These are phyloP conservation scores for Leucophenga varia DNA, from an alignment of 1,140 invertebrate species.

Conservation along the genomic window DNA sequence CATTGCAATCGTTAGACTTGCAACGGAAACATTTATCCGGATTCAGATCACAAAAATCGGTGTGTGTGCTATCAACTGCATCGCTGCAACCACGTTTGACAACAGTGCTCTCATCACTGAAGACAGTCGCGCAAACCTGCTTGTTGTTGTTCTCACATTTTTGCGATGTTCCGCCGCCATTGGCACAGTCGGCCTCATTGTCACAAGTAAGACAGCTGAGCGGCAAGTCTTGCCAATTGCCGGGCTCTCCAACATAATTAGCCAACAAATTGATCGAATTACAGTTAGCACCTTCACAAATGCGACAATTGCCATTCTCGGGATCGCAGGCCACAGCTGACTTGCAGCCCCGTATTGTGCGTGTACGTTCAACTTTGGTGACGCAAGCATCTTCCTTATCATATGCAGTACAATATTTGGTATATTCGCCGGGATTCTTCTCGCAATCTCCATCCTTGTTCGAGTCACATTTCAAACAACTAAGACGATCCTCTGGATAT, in stretches of 20 bases:
- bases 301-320: conserved; percentile 26
- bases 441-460: conserved; percentile 23
- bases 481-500: conserved; percentile 31
- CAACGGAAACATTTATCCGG: conserved; percentile 28
- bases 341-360: conserved; percentile 36
- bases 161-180: not conserved
- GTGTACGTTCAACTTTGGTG: conserved; percentile 25
- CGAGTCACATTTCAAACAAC: conserved; percentile 44
- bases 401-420: conserved; percentile 28
- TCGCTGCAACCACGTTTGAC: conserved; percentile 42
- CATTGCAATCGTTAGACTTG: conserved; percentile 47
- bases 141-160: conserved; percentile 38
- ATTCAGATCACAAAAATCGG: conserved; percentile 32
- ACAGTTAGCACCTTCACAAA: conserved; percentile 30
- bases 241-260: conserved; percentile 35
- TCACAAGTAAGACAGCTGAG: conserved; percentile 30
- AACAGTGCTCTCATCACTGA: conserved; percentile 21
- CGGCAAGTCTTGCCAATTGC: conserved; percentile 42
- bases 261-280: conserved; percentile 27
- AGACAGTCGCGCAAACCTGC: conserved; percentile 42
- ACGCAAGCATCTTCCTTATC: conserved; percentile 28
- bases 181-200: conserved; percentile 19
- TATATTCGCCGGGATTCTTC: conserved; percentile 18
- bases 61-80: conserved; percentile 16
- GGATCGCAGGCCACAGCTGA: conserved; percentile 38